Evolutionary conservation across 2,113 vertebrate species (phyloP).

Genomic region (Gila orcuttii): DNA sequence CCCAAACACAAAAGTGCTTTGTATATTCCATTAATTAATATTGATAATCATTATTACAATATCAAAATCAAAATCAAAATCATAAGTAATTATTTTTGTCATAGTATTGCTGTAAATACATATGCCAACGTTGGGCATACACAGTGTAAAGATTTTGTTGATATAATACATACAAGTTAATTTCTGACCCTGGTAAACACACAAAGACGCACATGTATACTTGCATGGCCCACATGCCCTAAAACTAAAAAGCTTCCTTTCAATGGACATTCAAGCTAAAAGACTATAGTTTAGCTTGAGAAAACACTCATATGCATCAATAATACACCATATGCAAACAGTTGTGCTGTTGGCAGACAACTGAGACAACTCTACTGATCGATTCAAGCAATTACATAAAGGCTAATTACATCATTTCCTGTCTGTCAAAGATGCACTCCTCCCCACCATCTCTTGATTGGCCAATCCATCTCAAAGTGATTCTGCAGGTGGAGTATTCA

Average conservation of each 20-base stretch:
- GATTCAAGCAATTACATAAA: slow-evolving; percentile 45
- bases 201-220: background rate
- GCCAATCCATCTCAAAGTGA: slow-evolving; percentile 52
- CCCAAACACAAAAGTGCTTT: too few species aligned
- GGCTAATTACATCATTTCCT: slow-evolving; percentile 44
- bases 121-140: too few species aligned
- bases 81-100: too few species aligned
- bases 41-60: too few species aligned
- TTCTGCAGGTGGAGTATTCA: slow-evolving; percentile 61
- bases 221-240: background rate
- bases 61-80: too few species aligned
- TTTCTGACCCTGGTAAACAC: background rate
- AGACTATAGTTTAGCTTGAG: background rate
- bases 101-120: too few species aligned
- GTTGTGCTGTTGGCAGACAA: slow-evolving; percentile 17
- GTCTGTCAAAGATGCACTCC: slow-evolving; percentile 17
- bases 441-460: slow-evolving; percentile 31
- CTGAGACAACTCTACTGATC: slow-evolving; percentile 33
- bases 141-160: too few species aligned
- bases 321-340: slow-evolving; percentile 21
- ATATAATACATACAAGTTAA: background rate
- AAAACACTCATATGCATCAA: slow-evolving; percentile 4
- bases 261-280: background rate
- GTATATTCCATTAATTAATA: too few species aligned
- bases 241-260: background rate